Evolutionary conservation across 2,888 invertebrate species (phyloP).

Genomic region (Euplagia quadripunctaria): DNA sequence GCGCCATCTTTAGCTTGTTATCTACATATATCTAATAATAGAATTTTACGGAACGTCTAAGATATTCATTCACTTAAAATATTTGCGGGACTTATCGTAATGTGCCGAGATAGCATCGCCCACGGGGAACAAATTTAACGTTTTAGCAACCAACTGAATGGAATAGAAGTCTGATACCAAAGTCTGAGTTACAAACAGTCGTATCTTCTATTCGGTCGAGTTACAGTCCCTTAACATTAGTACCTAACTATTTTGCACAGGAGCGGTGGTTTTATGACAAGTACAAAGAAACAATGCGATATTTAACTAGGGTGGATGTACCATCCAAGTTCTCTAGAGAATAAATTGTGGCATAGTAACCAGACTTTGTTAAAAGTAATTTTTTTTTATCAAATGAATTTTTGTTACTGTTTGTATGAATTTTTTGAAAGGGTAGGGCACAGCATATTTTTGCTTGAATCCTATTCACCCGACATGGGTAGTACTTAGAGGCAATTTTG

Average conservation of each 20-base stretch:
- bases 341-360: background rate
- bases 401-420: too few relatives aligned
- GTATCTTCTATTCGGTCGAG: background rate
- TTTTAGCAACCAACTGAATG: constrained; percentile 9
- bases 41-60: constrained; percentile 18
- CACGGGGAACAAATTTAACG: constrained; percentile 19
- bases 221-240: background rate
- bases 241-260: constrained; percentile 1
- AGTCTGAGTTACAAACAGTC: background rate
- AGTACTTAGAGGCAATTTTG: too few relatives aligned
- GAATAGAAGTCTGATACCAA: background rate
- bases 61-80: constrained; percentile 27
- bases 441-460: background rate
- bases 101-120: constrained; percentile 29
- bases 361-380: background rate
- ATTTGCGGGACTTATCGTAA: constrained; percentile 29
- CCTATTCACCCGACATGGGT: too few relatives aligned
- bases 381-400: background rate
- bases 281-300: background rate
- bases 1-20: constrained; percentile 10
- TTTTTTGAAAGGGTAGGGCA: background rate
- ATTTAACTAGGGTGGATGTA: background rate
- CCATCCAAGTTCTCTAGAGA: background rate
- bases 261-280: background rate
- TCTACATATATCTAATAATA: constrained; percentile 25